Conservation (phyloP, 2,797 vertebrate species). For the Sebastes steindachneri region DNA sequence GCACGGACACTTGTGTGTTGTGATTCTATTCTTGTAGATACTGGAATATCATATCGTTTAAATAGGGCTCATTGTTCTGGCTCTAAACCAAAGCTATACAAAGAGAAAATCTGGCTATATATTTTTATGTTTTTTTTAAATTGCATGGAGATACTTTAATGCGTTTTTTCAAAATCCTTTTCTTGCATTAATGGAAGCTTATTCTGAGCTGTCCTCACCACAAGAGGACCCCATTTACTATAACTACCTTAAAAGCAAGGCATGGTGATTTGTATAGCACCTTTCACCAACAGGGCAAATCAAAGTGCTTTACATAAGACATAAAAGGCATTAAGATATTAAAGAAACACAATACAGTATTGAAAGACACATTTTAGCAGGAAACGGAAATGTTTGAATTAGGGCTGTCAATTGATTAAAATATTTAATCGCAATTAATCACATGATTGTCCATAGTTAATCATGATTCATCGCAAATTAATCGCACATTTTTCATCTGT, state of each 20-base stretch:
- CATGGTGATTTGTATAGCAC: background rate
- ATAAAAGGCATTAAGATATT: background rate
- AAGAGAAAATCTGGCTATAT: background rate
- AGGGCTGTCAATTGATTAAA: no score
- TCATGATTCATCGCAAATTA: no score
- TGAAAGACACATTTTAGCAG: background rate
- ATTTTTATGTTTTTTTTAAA: background rate
- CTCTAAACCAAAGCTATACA: background rate
- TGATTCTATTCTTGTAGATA: background rate
- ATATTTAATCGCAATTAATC: no score
- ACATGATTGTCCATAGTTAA: no score
- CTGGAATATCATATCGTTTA: background rate
- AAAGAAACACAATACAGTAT: background rate
- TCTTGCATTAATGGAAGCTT: background rate
- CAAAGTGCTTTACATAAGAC: background rate
- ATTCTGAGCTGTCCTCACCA: background rate
- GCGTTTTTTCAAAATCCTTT: background rate
- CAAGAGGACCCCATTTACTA: conserved; percentile 9
- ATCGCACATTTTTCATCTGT: no score
- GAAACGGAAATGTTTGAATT: background rate
- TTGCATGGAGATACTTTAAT: background rate
- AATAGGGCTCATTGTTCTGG: background rate
- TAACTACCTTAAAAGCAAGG: background rate
- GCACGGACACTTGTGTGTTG: background rate
- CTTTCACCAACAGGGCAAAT: background rate